Conservation (phyloP, 2,113 vertebrate species). For the Anarhynchus alexandrinus region DNA sequence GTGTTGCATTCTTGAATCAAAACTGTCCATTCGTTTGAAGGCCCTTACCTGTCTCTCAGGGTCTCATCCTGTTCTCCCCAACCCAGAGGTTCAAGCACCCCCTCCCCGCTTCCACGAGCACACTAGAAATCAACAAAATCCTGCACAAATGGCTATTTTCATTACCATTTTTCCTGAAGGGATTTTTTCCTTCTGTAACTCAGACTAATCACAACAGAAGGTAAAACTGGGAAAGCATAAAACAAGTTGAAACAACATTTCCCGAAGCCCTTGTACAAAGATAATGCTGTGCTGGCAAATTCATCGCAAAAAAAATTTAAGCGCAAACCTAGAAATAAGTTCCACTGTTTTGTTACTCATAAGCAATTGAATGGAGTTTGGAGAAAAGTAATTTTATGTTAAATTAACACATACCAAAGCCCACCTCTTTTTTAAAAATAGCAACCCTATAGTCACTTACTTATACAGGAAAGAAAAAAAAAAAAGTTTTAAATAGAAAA, state of each 20-base stretch:
- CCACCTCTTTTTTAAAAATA: background rate
- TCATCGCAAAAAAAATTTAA: fast-evolving
- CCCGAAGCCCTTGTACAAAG: background rate
- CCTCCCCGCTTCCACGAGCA: background rate
- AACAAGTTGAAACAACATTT: conserved; percentile 26
- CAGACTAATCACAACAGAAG: background rate
- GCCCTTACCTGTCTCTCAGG: background rate
- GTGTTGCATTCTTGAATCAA: background rate
- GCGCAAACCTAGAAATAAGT: background rate
- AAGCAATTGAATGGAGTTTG: background rate
- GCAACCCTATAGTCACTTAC: background rate
- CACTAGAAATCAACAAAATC: background rate
- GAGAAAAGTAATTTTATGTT: background rate
- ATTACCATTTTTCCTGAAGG: background rate
- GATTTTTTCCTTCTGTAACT: background rate
- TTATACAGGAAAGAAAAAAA: background rate
- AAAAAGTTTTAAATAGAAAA: background rate
- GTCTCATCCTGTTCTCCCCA: background rate
- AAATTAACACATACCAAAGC: background rate
- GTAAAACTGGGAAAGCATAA: background rate
- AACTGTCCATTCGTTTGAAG: background rate
- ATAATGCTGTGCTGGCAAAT: background rate
- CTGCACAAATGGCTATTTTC: background rate
- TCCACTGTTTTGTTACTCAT: background rate
- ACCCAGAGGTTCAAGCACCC: background rate